Evolutionary conservation across 2,888 invertebrate species (phyloP), one percentile per base, ranked within the genome.

Genomic region (Hydriomena furcata): DNA sequence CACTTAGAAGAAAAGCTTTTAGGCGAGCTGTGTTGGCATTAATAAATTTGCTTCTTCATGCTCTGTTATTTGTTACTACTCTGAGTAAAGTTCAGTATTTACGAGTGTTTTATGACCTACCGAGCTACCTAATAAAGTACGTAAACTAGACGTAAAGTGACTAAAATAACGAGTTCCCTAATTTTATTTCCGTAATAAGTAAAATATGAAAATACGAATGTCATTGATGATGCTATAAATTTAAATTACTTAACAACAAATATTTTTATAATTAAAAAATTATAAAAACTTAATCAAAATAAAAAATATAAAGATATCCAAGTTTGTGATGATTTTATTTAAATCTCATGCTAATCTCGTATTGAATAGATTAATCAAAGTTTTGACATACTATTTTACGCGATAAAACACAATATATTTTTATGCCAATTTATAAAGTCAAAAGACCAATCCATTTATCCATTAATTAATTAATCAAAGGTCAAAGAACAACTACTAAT

Each of bases 31-130:
- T n/a, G n/a, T n/a, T n/a, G n/a, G n/a, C n/a, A n/a, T n/a, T n/a
- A n/a, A n/a, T n/a, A n/a, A n/a, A n/a, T n/a, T n/a, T n/a, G n/a
- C 17, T 17, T 17, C 2, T 27, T 4, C 5, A 5, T 7, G 34
- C 37, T 20, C 23, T 13, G 10, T 25, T 20, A 23, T 55, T 44
- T 63, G 67, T 77, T 72, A 70, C 11, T 31, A 64, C 63, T 61
- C 54, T 56, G 55, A 59, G 54, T 63, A 75, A 74, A 76, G 68
- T 62, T 63, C 59, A 60, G 59, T 70, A 68, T 74, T 73, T 75
- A 74, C 63, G 68, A 63, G 59, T 63, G 54, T 60, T 66, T 76
- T 72, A 69, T 66, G 41, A 54, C 55, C 60, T 58, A 60, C 58
- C 51, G 41, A 45, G 66, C 66, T 67, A 72, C 68, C 66, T 66